Evolutionary conservation across 2,797 vertebrate species (phyloP).

Genomic region (Helostoma temminkii): DNA sequence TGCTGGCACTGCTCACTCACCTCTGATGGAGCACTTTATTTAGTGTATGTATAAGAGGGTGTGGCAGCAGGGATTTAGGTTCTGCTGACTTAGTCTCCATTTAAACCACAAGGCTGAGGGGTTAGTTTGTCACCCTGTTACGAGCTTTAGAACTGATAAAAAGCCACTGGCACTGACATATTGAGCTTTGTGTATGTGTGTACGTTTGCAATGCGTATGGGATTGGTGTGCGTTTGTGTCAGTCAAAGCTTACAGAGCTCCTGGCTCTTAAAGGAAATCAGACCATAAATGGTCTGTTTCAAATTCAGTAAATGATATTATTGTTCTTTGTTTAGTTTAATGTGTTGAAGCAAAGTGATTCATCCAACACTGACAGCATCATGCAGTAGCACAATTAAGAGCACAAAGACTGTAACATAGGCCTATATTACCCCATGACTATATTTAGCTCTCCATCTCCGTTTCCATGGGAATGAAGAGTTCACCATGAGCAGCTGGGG

Average conservation of each 20-base stretch:
- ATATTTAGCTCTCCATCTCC: slow-evolving; percentile 68
- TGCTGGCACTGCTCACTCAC: slow-evolving; percentile 17
- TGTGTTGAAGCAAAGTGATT: slow-evolving; percentile 9
- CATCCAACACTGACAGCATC: slow-evolving; percentile 11
- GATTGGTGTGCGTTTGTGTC: not conserved
- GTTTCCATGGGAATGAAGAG: slow-evolving; percentile 80
- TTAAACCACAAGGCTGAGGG: slow-evolving; percentile 5
- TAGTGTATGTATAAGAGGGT: not conserved
- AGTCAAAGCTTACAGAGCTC: not conserved
- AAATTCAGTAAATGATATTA: not conserved
- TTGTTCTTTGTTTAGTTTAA: slow-evolving; percentile 17
- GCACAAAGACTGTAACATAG: slow-evolving; percentile 29
- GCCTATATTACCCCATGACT: slow-evolving; percentile 51
- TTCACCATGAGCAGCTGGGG: slow-evolving; percentile 44
- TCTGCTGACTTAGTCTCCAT: slow-evolving; percentile 8
- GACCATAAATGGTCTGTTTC: not conserved
- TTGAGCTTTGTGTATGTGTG: not conserved
- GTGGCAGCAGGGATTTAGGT: slow-evolving; percentile 11
- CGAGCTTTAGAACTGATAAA: slow-evolving; percentile 1
- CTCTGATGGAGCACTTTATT: slow-evolving; percentile 32
- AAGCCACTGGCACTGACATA: not conserved
- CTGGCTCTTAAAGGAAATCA: not conserved
- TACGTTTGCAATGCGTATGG: not conserved
- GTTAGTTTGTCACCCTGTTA: not conserved
- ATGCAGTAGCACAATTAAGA: slow-evolving; percentile 29